phyloP scores from a whole-genome alignment of 2,797 vertebrate species.

The Platyrinchus mystaceus region DNA sequence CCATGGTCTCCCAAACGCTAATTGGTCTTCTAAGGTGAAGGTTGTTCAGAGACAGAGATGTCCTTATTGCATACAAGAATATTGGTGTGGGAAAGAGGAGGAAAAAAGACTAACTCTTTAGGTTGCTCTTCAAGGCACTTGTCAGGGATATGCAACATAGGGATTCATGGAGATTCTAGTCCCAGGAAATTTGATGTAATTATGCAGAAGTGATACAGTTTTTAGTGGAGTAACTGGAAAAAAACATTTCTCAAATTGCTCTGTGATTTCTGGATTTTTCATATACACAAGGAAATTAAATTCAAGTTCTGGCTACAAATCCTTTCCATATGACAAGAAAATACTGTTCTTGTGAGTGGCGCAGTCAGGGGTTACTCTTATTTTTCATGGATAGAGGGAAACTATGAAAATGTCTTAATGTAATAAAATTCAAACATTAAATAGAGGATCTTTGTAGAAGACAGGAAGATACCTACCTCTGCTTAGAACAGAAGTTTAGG shows the following conservation, averaged over 20 bases:
- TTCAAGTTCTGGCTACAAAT: neutral
- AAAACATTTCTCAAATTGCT: neutral
- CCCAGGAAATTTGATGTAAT: neutral
- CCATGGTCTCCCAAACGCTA: neutral
- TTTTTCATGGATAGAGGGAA: neutral
- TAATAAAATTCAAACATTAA: neutral
- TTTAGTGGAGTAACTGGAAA: neutral
- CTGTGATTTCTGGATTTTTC: neutral
- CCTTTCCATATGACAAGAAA: neutral
- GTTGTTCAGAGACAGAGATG: neutral
- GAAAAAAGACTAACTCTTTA: neutral
- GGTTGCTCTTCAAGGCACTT: neutral
- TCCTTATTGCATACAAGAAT: neutral
- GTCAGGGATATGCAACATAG: neutral
- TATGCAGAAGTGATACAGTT: neutral
- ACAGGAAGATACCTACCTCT: neutral
- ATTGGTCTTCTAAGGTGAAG: neutral
- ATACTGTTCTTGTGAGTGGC: neutral
- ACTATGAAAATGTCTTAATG: neutral
- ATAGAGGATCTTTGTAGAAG: neutral
- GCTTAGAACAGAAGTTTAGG: neutral
- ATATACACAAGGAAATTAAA: neutral
- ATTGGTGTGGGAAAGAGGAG: neutral
- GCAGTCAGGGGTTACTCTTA: neutral
- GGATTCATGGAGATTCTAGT: neutral